Evolutionary conservation across 2,113 vertebrate species (phyloP).

Genomic region (Zosterops borbonicus): DNA sequence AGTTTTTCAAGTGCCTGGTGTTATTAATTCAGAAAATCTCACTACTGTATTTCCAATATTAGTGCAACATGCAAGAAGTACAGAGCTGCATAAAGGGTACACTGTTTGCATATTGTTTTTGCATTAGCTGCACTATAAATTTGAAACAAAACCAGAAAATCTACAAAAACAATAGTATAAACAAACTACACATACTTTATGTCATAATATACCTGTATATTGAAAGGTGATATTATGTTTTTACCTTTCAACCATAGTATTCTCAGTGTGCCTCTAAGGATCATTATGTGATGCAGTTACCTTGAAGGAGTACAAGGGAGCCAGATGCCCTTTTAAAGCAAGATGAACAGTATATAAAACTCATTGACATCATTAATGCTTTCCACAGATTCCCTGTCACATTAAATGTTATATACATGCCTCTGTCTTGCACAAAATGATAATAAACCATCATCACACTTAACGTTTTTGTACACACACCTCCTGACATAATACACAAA

Average conservation of each 20-base stretch:
- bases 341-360: neutral
- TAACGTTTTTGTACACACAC: neutral
- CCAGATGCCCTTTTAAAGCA: neutral
- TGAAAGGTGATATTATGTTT: neutral
- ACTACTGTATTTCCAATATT: neutral
- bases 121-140: neutral
- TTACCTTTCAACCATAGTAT: neutral
- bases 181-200: neutral
- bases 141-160: neutral
- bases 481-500: neutral
- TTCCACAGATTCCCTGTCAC: conserved; percentile 4
- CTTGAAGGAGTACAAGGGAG: neutral
- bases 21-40: conserved; percentile 31
- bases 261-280: neutral
- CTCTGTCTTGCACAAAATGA: neutral
- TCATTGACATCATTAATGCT: neutral
- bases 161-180: neutral
- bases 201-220: neutral
- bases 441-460: neutral
- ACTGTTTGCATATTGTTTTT: neutral
- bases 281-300: neutral
- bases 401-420: neutral
- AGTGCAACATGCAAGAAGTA: neutral
- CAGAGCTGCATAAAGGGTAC: neutral
- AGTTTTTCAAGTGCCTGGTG: conserved; percentile 35